A percentile compares a stretch with the other conserved stretches of the same genome.
Conservation (phyloP, 92 coral and sea anemone species). For the Paragorgia papillata region DNA sequence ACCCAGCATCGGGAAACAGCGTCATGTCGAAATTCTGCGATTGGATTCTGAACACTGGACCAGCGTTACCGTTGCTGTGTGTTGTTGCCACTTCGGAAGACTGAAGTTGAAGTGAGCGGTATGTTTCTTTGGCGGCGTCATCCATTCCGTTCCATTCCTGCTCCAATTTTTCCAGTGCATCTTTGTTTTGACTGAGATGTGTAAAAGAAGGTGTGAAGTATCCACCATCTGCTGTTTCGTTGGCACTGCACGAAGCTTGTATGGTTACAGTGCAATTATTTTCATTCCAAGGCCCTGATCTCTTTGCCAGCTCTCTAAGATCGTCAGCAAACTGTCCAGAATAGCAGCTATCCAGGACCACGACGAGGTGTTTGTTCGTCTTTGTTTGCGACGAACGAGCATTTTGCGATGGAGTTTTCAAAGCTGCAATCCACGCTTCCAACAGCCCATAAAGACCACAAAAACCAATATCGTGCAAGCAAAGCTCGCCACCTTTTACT, state of each 20-base stretch:
- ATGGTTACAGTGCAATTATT: constrained; percentile 49
- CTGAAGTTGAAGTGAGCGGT: constrained; percentile 34
- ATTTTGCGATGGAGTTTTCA: constrained; percentile 48
- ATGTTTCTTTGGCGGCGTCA: constrained; percentile 22
- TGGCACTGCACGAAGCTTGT: constrained; percentile 66
- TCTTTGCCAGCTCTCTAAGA: constrained; percentile 8
- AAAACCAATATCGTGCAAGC: constrained; percentile 51
- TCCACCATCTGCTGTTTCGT: constrained; percentile 56
- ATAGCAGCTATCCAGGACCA: constrained; percentile 64
- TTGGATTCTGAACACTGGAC: background rate
- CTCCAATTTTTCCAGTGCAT: constrained; percentile 26
- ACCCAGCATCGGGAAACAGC: constrained; percentile 7
- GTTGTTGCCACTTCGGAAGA: constrained; percentile 65
- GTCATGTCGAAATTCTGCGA: constrained; percentile 30
- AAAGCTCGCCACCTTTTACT: constrained; percentile 67
- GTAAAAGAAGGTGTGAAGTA: constrained; percentile 64
- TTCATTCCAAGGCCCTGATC: constrained; percentile 11
- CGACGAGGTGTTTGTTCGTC: constrained; percentile 60
- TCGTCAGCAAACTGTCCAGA: constrained; percentile 58
- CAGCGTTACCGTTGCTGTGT: background rate
- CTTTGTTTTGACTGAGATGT: constrained; percentile 41
- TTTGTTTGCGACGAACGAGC: constrained; percentile 18
- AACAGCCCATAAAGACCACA: constrained; percentile 62
- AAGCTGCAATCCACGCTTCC: constrained; percentile 57
- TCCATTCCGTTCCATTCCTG: constrained; percentile 39